These are phyloP conservation scores for Macrophya annulata DNA, from an alignment of 2,888 invertebrate genomes.

Conservation along the genomic window DNA sequence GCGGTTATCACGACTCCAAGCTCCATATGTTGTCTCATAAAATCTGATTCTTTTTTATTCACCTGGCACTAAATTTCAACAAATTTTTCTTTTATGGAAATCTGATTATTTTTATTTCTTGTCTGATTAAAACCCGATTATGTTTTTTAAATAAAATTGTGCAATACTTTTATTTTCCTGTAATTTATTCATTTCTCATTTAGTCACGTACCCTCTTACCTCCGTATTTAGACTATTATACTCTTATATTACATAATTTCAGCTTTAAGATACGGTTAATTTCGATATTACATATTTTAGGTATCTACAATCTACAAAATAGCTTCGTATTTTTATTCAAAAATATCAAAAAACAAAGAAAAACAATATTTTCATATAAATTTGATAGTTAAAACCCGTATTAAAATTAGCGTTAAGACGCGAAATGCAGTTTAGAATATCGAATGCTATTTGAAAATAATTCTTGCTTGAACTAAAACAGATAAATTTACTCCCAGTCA, in stretches of 20 bases:
- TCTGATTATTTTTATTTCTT: background rate
- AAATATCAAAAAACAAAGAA: background rate
- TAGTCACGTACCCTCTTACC: background rate
- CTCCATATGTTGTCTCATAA: conserved; percentile 9
- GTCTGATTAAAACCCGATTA: conserved; percentile 22
- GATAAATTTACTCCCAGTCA: no score
- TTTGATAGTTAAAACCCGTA: background rate
- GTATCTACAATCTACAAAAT: background rate
- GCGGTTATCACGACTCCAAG: background rate
- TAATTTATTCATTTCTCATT: background rate
- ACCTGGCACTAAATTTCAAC: background rate
- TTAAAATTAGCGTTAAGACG: no score
- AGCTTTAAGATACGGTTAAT: background rate
- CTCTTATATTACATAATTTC: background rate
- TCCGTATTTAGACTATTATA: background rate
- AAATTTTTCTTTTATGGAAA: background rate
- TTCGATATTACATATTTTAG: background rate
- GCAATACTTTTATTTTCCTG: conserved; percentile 14
- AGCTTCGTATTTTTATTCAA: background rate
- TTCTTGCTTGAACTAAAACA: no score
- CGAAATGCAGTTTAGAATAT: background rate
- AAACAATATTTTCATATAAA: background rate
- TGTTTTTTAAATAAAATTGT: background rate
- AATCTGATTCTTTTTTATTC: conserved; percentile 20
- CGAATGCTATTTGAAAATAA: background rate